Conservation (phyloP, 2,113 vertebrate genomes). For the Rhynchopsitta pachyrhyncha region DNA sequence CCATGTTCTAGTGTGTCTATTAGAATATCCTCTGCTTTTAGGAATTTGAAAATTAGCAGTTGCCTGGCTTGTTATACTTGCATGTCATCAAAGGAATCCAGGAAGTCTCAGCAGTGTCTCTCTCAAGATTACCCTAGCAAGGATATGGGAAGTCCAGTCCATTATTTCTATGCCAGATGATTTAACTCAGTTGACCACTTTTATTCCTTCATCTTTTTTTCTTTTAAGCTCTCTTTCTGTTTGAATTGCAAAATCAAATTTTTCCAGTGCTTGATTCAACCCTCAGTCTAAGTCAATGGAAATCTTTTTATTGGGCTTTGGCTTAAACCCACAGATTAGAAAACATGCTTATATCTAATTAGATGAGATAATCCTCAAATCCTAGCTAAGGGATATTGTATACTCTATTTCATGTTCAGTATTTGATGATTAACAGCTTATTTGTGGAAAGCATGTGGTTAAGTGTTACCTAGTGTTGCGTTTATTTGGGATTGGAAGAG, state of each 20-base stretch:
- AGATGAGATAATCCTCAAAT: slow-evolving; percentile 65
- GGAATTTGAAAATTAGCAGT: not conserved
- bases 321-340: slow-evolving; percentile 37
- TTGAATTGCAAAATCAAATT: not conserved
- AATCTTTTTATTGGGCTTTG: slow-evolving; percentile 53
- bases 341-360: slow-evolving; percentile 57
- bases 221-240: not conserved
- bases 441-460: not conserved
- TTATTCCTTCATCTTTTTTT: not conserved
- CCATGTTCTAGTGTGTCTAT: not conserved
- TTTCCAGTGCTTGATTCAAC: not conserved
- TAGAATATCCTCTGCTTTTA: not conserved
- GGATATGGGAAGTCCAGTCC: not conserved
- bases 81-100: not conserved
- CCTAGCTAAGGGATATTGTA: slow-evolving; percentile 31
- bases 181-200: not conserved
- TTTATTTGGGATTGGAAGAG: not conserved
- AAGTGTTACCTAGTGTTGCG: not conserved
- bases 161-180: not conserved
- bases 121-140: not conserved
- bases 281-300: not conserved
- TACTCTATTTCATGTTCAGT: not conserved
- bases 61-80: not conserved
- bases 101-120: not conserved
- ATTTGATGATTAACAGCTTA: slow-evolving; percentile 30